Percentiles rank a stretch among this genome's conserved stretches.
phyloP scores from a whole-genome alignment of 37 sponge, comb jelly and placozoan genomes.

The Cliona cf. orientalis region DNA sequence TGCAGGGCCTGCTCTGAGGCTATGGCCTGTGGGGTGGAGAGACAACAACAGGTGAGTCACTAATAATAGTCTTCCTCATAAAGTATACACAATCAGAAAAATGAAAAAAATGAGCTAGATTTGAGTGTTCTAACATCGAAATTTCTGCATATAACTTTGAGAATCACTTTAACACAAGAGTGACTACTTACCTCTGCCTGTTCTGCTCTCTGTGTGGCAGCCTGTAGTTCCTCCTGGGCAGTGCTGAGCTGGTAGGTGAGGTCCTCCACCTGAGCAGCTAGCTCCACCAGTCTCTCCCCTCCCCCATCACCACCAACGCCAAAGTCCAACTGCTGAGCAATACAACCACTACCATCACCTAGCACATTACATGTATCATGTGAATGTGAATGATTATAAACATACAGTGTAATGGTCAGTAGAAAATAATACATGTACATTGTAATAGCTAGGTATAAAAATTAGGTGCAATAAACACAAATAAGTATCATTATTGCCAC shows the following conservation, averaged over 20 bases:
- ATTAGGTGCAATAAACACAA: too few species aligned
- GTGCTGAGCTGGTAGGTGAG: slow-evolving; percentile 23
- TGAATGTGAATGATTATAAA: too few species aligned
- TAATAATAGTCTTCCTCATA: not conserved
- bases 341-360: not conserved
- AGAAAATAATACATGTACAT: not conserved
- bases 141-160: too few species aligned
- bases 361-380: too few species aligned
- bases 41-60: not conserved
- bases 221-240: slow-evolving; percentile 23
- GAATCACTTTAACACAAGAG: not conserved
- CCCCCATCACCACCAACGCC: not conserved
- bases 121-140: too few species aligned
- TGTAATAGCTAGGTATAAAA: not conserved
- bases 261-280: slow-evolving; percentile 36
- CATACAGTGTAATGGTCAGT: too few species aligned
- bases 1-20: not conserved
- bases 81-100: not conserved
- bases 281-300: slow-evolving; percentile 38
- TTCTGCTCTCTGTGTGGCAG: not conserved
- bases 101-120: too few species aligned
- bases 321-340: slow-evolving; percentile 29
- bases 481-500: too few species aligned
- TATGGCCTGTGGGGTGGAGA: not conserved
- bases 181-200: slow-evolving; percentile 25